Base-by-base conservation (phyloP, 2,797 vertebrate species). In the Coccyzus lansbergi region DNA sequence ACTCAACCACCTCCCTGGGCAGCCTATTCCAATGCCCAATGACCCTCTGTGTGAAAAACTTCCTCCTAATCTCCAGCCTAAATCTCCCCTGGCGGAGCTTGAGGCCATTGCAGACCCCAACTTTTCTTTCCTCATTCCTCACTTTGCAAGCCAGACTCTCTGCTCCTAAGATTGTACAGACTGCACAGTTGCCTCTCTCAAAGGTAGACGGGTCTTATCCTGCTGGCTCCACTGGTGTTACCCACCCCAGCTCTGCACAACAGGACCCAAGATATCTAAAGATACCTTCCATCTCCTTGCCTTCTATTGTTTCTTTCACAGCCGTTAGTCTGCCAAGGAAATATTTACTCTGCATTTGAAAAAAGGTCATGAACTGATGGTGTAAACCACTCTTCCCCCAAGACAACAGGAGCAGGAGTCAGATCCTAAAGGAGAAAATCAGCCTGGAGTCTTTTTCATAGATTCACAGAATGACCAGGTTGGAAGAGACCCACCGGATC, bases 261-360 rank as follows among this genome's bases (percentile, higher is more conserved):
- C 36, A 18, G 31, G 31, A 75, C 42, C 33, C 4, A 31, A 31
- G 17, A n/a, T 64, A 25, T 3, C 65, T 65, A 78, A 49, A 56
- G 26, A 40, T 72, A 93, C 78, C 74, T 92, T 80, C 67, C 78
- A 72, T 49, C 69, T 87, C 53, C 70, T 86, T 52, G 70, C 52
- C 88, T 81, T 84, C 81, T 79, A 28, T 72, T 71, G 64, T 44
- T 92, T 51, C 74, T 88, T 91, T 86, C 67, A 80, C 81, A 86
- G 70, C 31, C 33, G 24, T 48, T 81, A 72, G 34, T 44, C 82
- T 62, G 63, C 60, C 74, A 38, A 89, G 78, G 86, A 93, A 91
- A 70, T 87, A 83, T 84, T 97, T 95, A 85, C 60, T 93, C 69
- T 92, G 70, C 59, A 75, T 95, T 88, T 91, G 83, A 89, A 83